A percentile compares a stretch with the other conserved stretches of the same genome.
phyloP scores from a whole-genome alignment of 2,797 vertebrate genomes.

The Delichon dasypus region DNA sequence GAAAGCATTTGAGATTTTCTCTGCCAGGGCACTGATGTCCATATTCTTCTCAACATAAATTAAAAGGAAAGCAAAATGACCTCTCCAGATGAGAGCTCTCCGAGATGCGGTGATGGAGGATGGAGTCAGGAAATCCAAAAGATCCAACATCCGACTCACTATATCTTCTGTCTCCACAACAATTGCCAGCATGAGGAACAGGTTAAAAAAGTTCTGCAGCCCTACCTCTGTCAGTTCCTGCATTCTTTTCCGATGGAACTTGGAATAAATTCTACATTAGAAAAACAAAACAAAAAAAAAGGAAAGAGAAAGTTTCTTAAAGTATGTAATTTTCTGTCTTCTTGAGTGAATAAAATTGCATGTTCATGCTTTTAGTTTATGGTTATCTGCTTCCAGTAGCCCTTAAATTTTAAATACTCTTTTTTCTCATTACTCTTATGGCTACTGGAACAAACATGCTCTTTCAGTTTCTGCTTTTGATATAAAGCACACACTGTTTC shows the following conservation, averaged over 20 bases:
- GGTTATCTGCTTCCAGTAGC: background rate
- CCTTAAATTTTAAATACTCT: background rate
- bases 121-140: slow-evolving; percentile 82
- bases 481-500: background rate
- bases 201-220: slow-evolving; percentile 90
- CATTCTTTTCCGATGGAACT: slow-evolving; percentile 93
- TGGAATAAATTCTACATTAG: slow-evolving; percentile 90
- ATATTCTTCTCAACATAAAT: slow-evolving; percentile 88
- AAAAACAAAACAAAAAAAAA: background rate
- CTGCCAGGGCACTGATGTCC: slow-evolving; percentile 85
- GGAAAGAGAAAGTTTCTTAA: background rate
- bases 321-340: background rate
- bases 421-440: background rate
- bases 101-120: slow-evolving; percentile 70
- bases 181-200: slow-evolving; percentile 87
- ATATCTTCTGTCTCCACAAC: slow-evolving; percentile 90
- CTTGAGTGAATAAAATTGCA: background rate
- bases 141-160: slow-evolving; percentile 83
- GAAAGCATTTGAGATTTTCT: slow-evolving; percentile 85
- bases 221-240: slow-evolving; percentile 91
- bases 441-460: background rate
- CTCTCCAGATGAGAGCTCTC: slow-evolving; percentile 87
- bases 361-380: background rate
- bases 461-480: background rate
- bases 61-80: slow-evolving; percentile 86